Conservation (phyloP, 2,888 invertebrate genomes). For the Diachrysia chrysitis region DNA sequence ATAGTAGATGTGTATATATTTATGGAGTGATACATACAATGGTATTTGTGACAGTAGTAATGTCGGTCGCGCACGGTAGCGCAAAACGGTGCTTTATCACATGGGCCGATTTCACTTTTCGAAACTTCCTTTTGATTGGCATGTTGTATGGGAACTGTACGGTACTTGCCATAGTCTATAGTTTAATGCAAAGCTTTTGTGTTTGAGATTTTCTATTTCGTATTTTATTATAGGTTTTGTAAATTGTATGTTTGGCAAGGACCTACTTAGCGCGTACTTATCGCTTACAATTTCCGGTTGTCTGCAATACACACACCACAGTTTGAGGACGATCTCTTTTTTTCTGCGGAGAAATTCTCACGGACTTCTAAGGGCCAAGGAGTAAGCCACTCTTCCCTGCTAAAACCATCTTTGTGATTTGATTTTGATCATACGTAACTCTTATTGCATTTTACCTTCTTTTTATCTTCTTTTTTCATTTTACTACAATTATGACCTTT, state of each 20-base stretch:
- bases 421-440: too few species aligned
- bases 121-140: slow-evolving; percentile 15
- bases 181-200: too few species aligned
- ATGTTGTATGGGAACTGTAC: neutral
- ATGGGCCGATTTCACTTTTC: slow-evolving; percentile 41
- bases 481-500: neutral
- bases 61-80: neutral
- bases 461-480: neutral
- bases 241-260: neutral
- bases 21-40: slow-evolving; percentile 7
- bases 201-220: too few species aligned
- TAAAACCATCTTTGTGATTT: too few species aligned
- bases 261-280: neutral
- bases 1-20: too few species aligned
- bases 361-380: too few species aligned
- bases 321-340: too few species aligned
- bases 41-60: slow-evolving; percentile 15
- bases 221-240: too few species aligned
- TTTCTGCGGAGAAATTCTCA: too few species aligned
- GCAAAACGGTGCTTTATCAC: slow-evolving; percentile 18
- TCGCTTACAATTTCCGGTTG: neutral
- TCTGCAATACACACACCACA: too few species aligned
- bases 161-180: neutral
- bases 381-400: too few species aligned
- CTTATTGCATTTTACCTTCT: too few species aligned